phyloP scores from a whole-genome alignment of 2,113 vertebrate genomes.

The Vulpes vulpes region DNA sequence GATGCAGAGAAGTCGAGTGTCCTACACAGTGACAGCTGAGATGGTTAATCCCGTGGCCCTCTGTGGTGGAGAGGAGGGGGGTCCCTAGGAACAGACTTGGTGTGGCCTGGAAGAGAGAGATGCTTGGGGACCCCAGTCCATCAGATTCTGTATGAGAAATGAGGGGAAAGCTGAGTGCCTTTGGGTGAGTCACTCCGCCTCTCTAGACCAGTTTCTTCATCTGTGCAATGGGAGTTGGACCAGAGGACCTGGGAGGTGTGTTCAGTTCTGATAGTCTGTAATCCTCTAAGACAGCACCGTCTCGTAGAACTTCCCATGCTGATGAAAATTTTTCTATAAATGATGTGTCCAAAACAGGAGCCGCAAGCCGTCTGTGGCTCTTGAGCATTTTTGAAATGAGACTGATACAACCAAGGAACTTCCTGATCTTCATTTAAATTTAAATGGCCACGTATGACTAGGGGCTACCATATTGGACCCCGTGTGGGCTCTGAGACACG shows the following conservation, averaged over 20 bases:
- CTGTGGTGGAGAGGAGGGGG: no score
- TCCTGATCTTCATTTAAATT: not conserved
- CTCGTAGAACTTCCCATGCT: not conserved
- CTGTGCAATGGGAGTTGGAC: not conserved
- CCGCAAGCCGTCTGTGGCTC: not conserved
- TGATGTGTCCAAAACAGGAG: not conserved
- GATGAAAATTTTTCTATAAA: no score
- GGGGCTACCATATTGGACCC: not conserved
- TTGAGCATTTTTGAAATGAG: not conserved
- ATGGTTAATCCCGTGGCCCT: not conserved
- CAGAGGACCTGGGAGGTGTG: not conserved
- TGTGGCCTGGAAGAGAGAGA: not conserved
- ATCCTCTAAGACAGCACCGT: not conserved
- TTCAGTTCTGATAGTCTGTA: not conserved
- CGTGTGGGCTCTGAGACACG: not conserved
- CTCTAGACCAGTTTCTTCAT: not conserved
- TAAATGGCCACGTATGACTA: not conserved
- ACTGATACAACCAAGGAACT: not conserved
- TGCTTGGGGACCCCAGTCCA: rapidly evolving
- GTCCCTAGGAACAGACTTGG: not conserved
- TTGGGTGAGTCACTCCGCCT: not conserved
- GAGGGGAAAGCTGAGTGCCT: not conserved
- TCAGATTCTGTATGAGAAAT: not conserved
- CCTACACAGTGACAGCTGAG: rapidly evolving
- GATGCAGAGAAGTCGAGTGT: not conserved